A percentile compares a stretch with the other conserved stretches of the same genome.
Evolutionary conservation across 2,113 vertebrate species (phyloP).

Genomic region (Noturus placidus): DNA sequence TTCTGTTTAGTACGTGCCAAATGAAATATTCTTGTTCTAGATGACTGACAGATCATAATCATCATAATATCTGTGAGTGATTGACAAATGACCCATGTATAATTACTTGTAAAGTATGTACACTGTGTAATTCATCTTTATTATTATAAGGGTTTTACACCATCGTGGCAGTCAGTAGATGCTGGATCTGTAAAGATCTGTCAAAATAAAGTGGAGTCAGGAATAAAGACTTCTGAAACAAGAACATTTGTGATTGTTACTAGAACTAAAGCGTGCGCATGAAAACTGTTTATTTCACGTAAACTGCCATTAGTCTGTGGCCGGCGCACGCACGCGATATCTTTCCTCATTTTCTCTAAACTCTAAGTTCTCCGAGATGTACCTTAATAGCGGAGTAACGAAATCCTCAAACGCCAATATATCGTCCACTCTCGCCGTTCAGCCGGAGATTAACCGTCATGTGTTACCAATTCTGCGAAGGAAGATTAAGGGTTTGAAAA

Average conservation of each 20-base stretch:
- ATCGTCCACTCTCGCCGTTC: constrained; percentile 60
- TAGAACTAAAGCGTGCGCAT: neutral
- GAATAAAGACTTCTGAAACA: constrained; percentile 1
- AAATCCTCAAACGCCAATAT: constrained; percentile 26
- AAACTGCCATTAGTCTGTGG: constrained; percentile 33
- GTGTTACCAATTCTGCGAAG: constrained; percentile 69
- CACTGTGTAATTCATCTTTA: neutral
- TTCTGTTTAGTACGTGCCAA: neutral
- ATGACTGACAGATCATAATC: neutral
- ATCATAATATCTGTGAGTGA: neutral
- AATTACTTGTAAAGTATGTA: too few species aligned
- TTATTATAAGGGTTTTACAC: too few species aligned
- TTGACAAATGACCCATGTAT: neutral
- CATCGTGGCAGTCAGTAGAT: neutral
- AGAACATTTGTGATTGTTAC: neutral
- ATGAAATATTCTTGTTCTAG: neutral
- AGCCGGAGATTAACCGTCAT: constrained; percentile 70
- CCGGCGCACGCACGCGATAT: constrained; percentile 11
- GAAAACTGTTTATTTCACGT: constrained; percentile 30
- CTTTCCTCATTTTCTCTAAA: constrained; percentile 47
- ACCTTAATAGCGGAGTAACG: constrained; percentile 39
- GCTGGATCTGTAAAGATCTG: neutral
- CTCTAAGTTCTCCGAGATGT: constrained; percentile 27
- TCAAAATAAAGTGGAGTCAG: neutral
- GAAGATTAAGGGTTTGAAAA: constrained; percentile 72